Evolutionary conservation across 2,797 vertebrate species (phyloP), one percentile per base, ranked within the genome.

Genomic region (Urosaurus nigricauda): DNA sequence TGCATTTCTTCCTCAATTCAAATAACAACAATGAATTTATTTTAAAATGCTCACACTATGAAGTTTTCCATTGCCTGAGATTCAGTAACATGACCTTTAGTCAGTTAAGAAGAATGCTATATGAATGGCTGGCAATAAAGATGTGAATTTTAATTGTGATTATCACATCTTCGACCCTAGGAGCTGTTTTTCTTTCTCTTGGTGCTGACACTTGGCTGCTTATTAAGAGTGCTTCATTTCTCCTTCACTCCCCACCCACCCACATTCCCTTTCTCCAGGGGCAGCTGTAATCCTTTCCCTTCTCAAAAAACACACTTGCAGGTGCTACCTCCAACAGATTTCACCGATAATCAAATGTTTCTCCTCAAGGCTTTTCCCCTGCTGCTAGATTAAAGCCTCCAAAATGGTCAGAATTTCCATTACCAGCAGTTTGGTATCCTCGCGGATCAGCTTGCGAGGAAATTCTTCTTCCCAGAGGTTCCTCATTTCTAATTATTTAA

Each of bases 241-340:
- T 21, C 24, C 56, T n/a, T 11, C 32, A 12, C 16, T 17, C 37
- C 9, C 56, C 16, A 70, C 35, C 56, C 24, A 70, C 19, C 43
- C 75, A 63, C 43, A 26, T 77, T 79, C 58, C 78, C 35, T 68
- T 85, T 68, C 79, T 86, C 79, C 12, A 56, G 79, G 58, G 47
- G 26, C 13, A 68, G 16, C 24, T n/a, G 58, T 68, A 82, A 63
- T 86, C 71, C 68, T 80, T 29, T 13, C 53, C 70, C 37, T 24
- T 13, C 26, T 40, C n/a, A 12, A n/a, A 82, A 84, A 70, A 37
- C 40, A 74, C 43, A 53, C 65, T 32, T 81, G 21, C 79, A 86
- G 78, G 83, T 89, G 83, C 70, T 65, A 56, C 75, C 78, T 85
- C 88, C 68, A 89, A 83, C 68, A 85, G 78, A 85, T 85, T 74